These are phyloP conservation scores for Polydrusus cervinus DNA, from an alignment of 2,888 invertebrate genomes.

Conservation along the genomic window DNA sequence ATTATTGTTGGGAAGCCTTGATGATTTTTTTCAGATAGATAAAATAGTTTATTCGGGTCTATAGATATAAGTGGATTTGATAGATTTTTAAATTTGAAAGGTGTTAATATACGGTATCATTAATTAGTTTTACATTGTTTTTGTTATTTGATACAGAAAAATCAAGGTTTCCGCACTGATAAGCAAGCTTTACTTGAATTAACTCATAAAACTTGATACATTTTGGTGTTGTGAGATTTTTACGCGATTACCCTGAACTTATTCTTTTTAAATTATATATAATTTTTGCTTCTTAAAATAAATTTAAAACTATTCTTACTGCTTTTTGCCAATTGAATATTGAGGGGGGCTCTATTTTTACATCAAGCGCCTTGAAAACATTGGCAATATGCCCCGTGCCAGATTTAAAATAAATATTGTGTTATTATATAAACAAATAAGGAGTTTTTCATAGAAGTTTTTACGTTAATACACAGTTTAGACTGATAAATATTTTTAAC, in stretches of 20 bases:
- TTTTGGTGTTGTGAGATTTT: slow-evolving; percentile 3
- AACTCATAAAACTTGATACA: neutral
- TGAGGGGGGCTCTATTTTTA: too few relatives aligned
- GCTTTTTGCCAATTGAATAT: too few relatives aligned
- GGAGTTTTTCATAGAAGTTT: too few relatives aligned
- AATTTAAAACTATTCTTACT: too few relatives aligned
- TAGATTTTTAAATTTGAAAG: neutral
- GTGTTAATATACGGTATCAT: neutral
- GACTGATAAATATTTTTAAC: too few relatives aligned
- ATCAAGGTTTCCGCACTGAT: slow-evolving; percentile 27
- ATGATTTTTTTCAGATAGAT: neutral
- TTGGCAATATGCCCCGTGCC: too few relatives aligned
- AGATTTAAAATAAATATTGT: too few relatives aligned
- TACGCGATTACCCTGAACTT: neutral
- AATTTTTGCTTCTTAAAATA: too few relatives aligned
- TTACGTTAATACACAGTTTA: too few relatives aligned
- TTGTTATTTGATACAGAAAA: slow-evolving; percentile 23
- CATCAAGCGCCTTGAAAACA: too few relatives aligned
- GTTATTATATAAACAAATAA: too few relatives aligned
- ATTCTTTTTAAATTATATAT: too few relatives aligned
- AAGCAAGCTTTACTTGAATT: slow-evolving; percentile 5
- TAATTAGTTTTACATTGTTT: slow-evolving; percentile 31
- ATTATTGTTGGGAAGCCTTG: neutral
- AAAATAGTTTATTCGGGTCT: neutral
- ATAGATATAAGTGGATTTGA: neutral